These are phyloP conservation scores for Sylvia atricapilla DNA, from an alignment of 2,113 vertebrate genomes.

Conservation along the genomic window DNA sequence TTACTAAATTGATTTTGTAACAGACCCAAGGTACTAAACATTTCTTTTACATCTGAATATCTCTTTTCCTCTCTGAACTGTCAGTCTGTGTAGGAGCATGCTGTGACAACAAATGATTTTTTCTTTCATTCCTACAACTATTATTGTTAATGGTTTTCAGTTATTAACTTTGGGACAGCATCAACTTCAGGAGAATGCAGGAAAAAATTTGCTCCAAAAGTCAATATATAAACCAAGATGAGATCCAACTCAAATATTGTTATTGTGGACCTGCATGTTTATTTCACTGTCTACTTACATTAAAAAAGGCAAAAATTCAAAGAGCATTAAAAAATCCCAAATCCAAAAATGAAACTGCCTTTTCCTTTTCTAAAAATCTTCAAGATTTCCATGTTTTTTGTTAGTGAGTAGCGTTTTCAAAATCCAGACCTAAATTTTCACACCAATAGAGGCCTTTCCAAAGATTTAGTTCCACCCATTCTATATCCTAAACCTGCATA, in stretches of 20 bases:
- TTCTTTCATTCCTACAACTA: background rate
- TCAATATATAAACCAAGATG: background rate
- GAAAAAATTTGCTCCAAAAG: background rate
- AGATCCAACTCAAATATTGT: background rate
- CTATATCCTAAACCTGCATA: background rate
- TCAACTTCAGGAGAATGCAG: background rate
- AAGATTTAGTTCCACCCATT: background rate
- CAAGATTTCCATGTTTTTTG: background rate
- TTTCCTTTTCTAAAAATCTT: background rate
- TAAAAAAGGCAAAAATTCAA: background rate
- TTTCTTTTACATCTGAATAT: background rate
- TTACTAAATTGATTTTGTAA: conserved; percentile 41
- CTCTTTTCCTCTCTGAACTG: background rate
- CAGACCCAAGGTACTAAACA: background rate
- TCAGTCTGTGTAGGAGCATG: background rate
- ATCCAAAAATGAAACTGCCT: fast-evolving
- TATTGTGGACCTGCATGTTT: background rate
- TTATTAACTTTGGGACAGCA: background rate
- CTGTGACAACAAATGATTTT: background rate
- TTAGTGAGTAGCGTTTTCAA: background rate
- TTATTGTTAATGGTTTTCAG: background rate
- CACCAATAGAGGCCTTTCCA: background rate
- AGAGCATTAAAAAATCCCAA: background rate
- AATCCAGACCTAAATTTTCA: background rate
- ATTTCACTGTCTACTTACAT: background rate